phyloP scores from a whole-genome alignment of 2,888 invertebrate genomes.

The Oegoconia quadripuncta region DNA sequence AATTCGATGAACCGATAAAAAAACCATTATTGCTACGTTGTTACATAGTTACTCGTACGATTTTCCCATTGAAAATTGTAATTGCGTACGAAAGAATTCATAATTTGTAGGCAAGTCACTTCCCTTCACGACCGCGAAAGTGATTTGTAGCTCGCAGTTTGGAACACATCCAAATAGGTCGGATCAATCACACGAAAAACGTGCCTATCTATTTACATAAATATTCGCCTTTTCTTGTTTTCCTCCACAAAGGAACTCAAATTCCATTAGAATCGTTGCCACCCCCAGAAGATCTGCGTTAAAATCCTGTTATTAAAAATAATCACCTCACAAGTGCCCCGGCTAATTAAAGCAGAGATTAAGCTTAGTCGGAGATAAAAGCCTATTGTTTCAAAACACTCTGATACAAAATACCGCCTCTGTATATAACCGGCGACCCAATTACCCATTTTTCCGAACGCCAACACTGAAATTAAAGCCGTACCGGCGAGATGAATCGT shows the following conservation, averaged over 20 bases:
- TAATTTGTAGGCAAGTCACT: neutral
- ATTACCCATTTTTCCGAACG: constrained; percentile 56
- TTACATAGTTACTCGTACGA: neutral
- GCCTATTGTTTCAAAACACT: constrained; percentile 9
- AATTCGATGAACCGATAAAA: neutral
- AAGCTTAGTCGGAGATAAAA: constrained; percentile 8
- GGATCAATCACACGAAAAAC: constrained; percentile 2
- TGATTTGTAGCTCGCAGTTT: constrained; percentile 15
- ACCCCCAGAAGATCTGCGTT: neutral
- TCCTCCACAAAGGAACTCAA: neutral
- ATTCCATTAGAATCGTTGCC: neutral
- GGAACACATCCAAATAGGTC: constrained; percentile 12
- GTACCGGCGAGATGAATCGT: constrained; percentile 52
- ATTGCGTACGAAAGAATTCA: neutral
- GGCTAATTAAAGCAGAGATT: constrained; percentile 5
- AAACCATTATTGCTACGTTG: neutral
- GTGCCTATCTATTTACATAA: neutral
- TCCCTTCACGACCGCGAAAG: constrained; percentile 2
- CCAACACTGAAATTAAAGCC: constrained; percentile 56
- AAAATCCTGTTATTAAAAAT: neutral
- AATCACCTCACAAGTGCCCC: neutral
- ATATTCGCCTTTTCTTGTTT: neutral
- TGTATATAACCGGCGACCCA: constrained; percentile 38
- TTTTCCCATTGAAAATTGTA: neutral
- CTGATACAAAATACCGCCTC: constrained; percentile 3